A percentile compares a stretch with the other conserved stretches of the same genome.
Evolutionary conservation across 2,113 vertebrate genomes (phyloP).

Genomic region (Stictonetta naevosa): DNA sequence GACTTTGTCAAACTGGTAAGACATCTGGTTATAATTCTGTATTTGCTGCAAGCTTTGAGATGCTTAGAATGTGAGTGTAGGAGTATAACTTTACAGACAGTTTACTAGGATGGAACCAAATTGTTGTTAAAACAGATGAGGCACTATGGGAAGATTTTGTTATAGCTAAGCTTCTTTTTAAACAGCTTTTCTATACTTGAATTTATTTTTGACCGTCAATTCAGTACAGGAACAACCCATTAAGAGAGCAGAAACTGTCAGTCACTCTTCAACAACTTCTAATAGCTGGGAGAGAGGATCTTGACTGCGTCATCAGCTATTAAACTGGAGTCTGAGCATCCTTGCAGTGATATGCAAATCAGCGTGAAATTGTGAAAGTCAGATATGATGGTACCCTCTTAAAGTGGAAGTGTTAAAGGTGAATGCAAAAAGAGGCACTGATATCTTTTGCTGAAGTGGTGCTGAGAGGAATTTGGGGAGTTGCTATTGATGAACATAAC

Average conservation of each 20-base stretch:
- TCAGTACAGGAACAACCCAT: background rate
- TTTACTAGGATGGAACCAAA: background rate
- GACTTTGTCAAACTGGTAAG: background rate
- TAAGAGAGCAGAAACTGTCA: background rate
- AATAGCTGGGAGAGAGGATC: background rate
- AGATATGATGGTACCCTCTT: background rate
- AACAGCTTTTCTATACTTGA: background rate
- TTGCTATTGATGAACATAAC: background rate
- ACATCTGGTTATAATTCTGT: background rate
- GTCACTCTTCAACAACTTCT: background rate
- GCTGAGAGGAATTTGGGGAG: background rate
- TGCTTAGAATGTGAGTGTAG: background rate
- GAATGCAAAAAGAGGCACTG: background rate
- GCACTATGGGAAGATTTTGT: background rate
- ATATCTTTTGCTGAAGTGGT: background rate
- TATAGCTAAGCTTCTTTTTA: background rate
- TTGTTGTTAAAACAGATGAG: background rate
- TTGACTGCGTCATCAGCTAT: background rate
- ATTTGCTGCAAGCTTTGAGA: background rate
- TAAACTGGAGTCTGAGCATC: background rate
- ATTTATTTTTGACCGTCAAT: background rate
- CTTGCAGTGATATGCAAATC: background rate
- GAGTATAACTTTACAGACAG: background rate
- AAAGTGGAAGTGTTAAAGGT: background rate
- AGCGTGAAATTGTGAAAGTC: background rate